A percentile compares a stretch with the other conserved stretches of the same genome.
phyloP scores from a whole-genome alignment of 1,140 invertebrate species.

The Zaprionus gabonicus region DNA sequence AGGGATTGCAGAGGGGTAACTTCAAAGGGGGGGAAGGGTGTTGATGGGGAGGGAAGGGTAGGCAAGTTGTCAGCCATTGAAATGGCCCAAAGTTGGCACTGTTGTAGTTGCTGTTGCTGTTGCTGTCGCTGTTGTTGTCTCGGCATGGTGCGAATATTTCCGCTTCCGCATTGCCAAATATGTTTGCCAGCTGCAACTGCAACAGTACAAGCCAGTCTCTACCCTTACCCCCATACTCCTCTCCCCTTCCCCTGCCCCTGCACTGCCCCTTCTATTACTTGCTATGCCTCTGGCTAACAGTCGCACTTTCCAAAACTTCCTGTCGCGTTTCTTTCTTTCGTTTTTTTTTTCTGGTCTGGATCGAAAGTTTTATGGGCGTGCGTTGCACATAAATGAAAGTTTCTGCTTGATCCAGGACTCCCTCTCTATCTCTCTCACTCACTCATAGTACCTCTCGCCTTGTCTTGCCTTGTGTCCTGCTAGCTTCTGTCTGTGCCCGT shows the following conservation, averaged over 20 bases:
- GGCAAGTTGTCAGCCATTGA: constrained; percentile 62
- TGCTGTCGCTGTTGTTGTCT: constrained; percentile 66
- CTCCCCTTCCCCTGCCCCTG: background rate
- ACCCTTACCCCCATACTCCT: background rate
- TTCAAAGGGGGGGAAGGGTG: background rate
- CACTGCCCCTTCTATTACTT: background rate
- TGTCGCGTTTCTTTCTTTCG: constrained; percentile 23
- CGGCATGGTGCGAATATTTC: constrained; percentile 80
- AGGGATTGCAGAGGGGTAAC: background rate
- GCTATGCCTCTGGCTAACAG: constrained; percentile 60
- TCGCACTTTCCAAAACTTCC: constrained; percentile 75
- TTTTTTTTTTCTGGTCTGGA: constrained; percentile 26
- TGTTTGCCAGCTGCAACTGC: constrained; percentile 66
- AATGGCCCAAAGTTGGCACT: constrained; percentile 64
- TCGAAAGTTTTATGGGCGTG: constrained; percentile 75
- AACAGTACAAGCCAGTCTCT: constrained; percentile 11
- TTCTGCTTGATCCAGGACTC: constrained; percentile 59
- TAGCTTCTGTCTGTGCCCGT: background rate
- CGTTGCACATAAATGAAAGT: constrained; percentile 80
- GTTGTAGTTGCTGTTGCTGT: constrained; percentile 48
- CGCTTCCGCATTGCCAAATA: constrained; percentile 80
- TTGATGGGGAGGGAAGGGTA: background rate
- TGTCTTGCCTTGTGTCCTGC: background rate
- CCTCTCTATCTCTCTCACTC: background rate
- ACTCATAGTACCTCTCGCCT: no score